Conservation (phyloP, 2,797 vertebrate species). For the Siniperca scherzeri region DNA sequence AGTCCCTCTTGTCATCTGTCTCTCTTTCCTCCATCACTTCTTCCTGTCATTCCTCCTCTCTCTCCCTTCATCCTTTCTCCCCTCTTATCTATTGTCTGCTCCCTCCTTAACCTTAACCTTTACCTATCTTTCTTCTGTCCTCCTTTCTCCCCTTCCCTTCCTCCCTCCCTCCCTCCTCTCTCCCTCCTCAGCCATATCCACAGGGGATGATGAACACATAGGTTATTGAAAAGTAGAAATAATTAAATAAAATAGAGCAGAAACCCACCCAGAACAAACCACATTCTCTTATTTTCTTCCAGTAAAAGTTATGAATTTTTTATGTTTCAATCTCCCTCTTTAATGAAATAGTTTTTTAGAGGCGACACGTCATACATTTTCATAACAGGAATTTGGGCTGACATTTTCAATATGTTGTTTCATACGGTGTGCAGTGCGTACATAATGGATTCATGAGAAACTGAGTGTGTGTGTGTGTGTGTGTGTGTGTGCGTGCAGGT, state of each 20-base stretch:
- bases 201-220: slow-evolving; percentile 55
- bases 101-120: too few species aligned
- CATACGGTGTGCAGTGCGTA: slow-evolving; percentile 35
- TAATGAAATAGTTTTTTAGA: slow-evolving; percentile 74
- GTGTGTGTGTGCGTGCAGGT: slow-evolving; percentile 12
- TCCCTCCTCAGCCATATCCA: slow-evolving; percentile 9
- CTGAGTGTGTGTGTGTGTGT: slow-evolving; percentile 26
- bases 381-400: slow-evolving; percentile 62
- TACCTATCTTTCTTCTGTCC: too few species aligned
- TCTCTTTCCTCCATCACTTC: too few species aligned
- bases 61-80: too few species aligned
- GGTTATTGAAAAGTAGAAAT: slow-evolving; percentile 55
- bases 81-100: not conserved
- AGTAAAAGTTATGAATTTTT: slow-evolving; percentile 79
- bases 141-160: not conserved
- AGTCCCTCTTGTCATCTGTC: too few species aligned
- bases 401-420: slow-evolving; percentile 78
- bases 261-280: slow-evolving; percentile 65
- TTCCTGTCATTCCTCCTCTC: not conserved
- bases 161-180: not conserved
- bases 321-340: slow-evolving; percentile 76
- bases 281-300: slow-evolving; percentile 68
- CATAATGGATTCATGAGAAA: slow-evolving; percentile 63
- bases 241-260: slow-evolving; percentile 59
- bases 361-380: slow-evolving; percentile 63